Evolutionary conservation across 1,140 invertebrate species (phyloP), one percentile per base, ranked within the genome.

Genomic region (Drosophila watanabei): DNA sequence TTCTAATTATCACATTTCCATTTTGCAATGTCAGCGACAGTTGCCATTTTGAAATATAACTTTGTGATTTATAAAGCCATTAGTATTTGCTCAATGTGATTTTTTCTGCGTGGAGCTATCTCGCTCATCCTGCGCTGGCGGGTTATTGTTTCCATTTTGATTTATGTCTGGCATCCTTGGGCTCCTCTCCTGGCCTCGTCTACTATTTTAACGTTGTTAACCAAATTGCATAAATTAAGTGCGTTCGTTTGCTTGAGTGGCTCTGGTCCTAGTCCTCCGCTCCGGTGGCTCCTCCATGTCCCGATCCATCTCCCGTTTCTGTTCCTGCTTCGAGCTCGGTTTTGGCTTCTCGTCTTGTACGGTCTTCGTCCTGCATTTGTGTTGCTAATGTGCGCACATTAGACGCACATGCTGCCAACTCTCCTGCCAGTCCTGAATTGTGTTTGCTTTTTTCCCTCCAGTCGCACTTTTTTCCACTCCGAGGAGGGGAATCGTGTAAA

Each of bases 121-220:
- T 51, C 41, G 20, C 49, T 46, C 33, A 51, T 62, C 64, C 60
- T 69, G 35, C 51, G 63, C 57, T 58, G 68, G 65, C 61, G 63
- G 81, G 86, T 90, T 90, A 90, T 90, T 90, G 86, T 90, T 90
- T 90, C 86, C 86, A 86, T 90, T 90, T 90, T 90, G 86, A 90
- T 90, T 90, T 90, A 90, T 90, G 86, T 85, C 85, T 79, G 76
- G 65, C 65, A 79, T 79, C 76, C 65, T 61, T 79, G 75, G 75
- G 57, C 63, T 46, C 75, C 57, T 69, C 72, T 68, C 57, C 59
- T 78, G 75, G 75, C 68, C 68, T 61, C 46, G 79, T 82, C 86
- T 90, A 86, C 86, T 90, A 90, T 90, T 90, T 90, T 90, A 90
- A 90, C 86, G 86, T 90, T 90, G 86, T 90, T 90, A 90, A 90